Base-by-base conservation (phyloP, 2,797 vertebrate genomes). In the Craterocephalus amniculus region DNA sequence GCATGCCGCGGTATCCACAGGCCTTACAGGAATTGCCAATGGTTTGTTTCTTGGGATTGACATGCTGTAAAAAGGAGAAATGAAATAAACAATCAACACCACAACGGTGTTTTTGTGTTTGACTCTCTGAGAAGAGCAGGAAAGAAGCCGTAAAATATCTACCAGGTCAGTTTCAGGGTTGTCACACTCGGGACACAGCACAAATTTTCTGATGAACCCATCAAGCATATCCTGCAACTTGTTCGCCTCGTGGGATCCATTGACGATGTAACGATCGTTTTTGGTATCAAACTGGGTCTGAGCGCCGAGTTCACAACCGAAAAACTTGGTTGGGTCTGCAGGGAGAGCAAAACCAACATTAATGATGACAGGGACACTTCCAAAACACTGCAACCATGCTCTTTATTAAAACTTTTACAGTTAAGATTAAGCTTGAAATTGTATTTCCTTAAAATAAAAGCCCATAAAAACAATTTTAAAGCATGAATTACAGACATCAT, bases 141-240 rank as follows among this genome's bases (percentile, higher is more conserved):
- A 4, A 24, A 3, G 0, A 20, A 54, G 49, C 18, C 0, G 26
- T 56, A 1, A 12, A 45, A 20, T 4, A 91, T 87, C 94, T 90
- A 99, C 98, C 98, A 99, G 95, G 92, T 99, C 98, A 87, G 98
- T 99, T 96, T 99, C 98, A 87, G 98, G 98, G 96, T 99, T 99
- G 92, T 99, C 98, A 92, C 98, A 99, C 94, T 99, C 97, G 72
- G 97, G 94, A 96, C 98, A 99, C 93, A 99, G 96, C 95, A 99
- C 97, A 96, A 99, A 99, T 95, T 98, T 99, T 95, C 96, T 96
- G 96, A 99, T 98, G 96, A 99, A 99, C 93, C 97, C 97, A 95
- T 99, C 98, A 93, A 99, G 95, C 97, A 99, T 99, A 95, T 99
- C 98, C 95, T 99, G 98, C 95, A 99, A 94, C 95, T 99, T 99